phyloP scores from a whole-genome alignment of 2,113 vertebrate genomes.

The Pundamilia nyererei region DNA sequence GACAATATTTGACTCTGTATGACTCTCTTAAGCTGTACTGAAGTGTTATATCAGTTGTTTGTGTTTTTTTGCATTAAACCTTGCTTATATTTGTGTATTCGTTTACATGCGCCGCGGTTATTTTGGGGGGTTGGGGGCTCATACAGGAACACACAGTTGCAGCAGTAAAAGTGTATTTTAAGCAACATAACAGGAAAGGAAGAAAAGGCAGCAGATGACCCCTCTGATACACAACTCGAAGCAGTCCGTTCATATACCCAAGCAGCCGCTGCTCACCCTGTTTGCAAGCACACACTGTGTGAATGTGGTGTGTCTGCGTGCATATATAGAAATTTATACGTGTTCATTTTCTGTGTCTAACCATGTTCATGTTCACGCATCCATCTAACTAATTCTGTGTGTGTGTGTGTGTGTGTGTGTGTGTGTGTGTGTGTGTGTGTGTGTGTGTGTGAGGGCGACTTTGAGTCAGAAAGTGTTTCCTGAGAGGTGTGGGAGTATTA shows the following conservation, averaged over 20 bases:
- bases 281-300: constrained; percentile 40
- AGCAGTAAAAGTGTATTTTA: constrained; percentile 32
- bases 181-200: constrained; percentile 28
- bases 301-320: neutral
- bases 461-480: constrained; percentile 6
- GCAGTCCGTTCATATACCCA: constrained; percentile 19
- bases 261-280: constrained; percentile 25
- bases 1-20: constrained; percentile 72
- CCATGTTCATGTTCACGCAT: neutral
- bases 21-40: constrained; percentile 60
- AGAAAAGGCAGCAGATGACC: constrained; percentile 39
- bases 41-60: constrained; percentile 70
- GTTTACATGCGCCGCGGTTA: constrained; percentile 26
- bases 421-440: neutral
- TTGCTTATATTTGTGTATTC: constrained; percentile 63
- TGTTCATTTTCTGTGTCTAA: constrained; percentile 26
- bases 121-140: constrained; percentile 20
- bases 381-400: constrained; percentile 26
- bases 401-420: neutral
- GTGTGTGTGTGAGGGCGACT: neutral
- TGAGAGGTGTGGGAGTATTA: neutral
- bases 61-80: constrained; percentile 74
- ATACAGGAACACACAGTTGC: constrained; percentile 22
- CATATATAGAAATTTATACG: neutral
- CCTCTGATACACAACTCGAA: constrained; percentile 24